Conservation (phyloP, 2,888 invertebrate species). For the Meiosimyza decipiens region DNA sequence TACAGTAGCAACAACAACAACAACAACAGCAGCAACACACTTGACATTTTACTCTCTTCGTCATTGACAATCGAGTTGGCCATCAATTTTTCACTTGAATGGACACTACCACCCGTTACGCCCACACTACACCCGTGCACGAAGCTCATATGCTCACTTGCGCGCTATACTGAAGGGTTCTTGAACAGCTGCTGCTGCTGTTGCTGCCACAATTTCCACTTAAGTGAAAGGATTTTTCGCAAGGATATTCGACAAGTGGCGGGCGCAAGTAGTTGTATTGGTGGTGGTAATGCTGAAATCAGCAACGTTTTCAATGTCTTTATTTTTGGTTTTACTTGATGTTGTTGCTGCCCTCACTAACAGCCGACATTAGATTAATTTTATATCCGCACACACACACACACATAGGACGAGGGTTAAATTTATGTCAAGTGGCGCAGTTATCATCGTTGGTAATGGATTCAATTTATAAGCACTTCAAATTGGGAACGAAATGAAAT, state of each 20-base stretch:
- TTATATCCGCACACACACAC: slow-evolving; percentile 21
- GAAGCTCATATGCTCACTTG: background rate
- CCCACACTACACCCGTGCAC: background rate
- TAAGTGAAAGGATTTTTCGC: slow-evolving; percentile 25
- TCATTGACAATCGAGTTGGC: slow-evolving; percentile 40
- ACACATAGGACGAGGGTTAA: background rate
- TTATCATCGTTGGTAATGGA: slow-evolving; percentile 21
- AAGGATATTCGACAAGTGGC: slow-evolving; percentile 2
- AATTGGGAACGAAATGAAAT: slow-evolving; percentile 13
- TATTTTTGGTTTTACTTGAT: background rate
- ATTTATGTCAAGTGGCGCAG: slow-evolving; percentile 32
- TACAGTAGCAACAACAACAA: slow-evolving; percentile 28
- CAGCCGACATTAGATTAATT: slow-evolving; percentile 32
- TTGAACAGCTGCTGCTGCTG: slow-evolving; percentile 1
- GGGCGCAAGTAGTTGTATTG: too few species aligned
- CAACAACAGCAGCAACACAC: slow-evolving; percentile 29
- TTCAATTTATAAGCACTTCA: slow-evolving; percentile 28
- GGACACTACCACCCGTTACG: slow-evolving; percentile 9
- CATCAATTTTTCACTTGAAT: slow-evolving; percentile 43
- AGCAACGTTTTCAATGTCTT: background rate
- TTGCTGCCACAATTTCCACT: slow-evolving; percentile 6
- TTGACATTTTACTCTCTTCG: slow-evolving; percentile 40
- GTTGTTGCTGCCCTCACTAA: slow-evolving; percentile 7
- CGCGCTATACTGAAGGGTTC: slow-evolving; percentile 12
- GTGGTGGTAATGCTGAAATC: too few species aligned